Conservation (phyloP, 2,113 vertebrate genomes). For the Syrmaticus mikado region DNA sequence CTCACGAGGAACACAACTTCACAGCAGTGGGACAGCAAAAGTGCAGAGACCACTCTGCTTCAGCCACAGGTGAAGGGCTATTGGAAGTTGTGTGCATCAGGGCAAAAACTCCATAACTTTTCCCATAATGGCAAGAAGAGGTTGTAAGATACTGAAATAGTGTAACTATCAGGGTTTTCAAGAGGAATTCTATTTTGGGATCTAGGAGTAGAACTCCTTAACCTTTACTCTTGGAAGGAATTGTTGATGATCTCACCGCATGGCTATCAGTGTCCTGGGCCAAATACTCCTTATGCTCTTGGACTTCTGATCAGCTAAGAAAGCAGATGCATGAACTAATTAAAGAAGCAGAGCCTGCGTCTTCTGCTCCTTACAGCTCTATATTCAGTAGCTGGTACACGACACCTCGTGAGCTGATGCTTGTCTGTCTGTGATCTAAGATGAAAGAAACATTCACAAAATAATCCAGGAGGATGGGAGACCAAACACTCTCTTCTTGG, state of each 20-base stretch:
- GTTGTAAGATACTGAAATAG: constrained; percentile 1
- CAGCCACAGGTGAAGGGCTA: not conserved
- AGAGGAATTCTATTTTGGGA: constrained; percentile 69
- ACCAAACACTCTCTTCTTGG: not conserved
- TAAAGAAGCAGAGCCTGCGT: constrained; percentile 42
- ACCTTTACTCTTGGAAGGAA: constrained; percentile 49
- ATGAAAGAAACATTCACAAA: constrained; percentile 54
- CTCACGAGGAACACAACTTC: not conserved
- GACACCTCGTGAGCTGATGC: constrained; percentile 63
- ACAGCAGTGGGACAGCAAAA: not conserved
- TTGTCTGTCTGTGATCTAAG: constrained; percentile 51
- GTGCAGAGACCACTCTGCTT: not conserved
- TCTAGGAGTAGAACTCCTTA: constrained; percentile 44
- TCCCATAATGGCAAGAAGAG: not conserved
- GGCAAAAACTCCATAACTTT: not conserved
- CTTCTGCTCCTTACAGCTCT: constrained; percentile 57
- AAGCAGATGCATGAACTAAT: constrained; percentile 62
- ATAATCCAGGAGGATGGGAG: constrained; percentile 40
- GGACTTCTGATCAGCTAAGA: constrained; percentile 48
- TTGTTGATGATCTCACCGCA: constrained; percentile 37
- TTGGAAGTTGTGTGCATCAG: not conserved
- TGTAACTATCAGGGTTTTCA: constrained; percentile 44
- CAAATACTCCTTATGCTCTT: constrained; percentile 58
- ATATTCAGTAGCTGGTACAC: constrained; percentile 63
- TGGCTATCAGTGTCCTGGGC: constrained; percentile 59